Conservation (phyloP, 2,888 invertebrate genomes). For the Achlya flavicornis region DNA sequence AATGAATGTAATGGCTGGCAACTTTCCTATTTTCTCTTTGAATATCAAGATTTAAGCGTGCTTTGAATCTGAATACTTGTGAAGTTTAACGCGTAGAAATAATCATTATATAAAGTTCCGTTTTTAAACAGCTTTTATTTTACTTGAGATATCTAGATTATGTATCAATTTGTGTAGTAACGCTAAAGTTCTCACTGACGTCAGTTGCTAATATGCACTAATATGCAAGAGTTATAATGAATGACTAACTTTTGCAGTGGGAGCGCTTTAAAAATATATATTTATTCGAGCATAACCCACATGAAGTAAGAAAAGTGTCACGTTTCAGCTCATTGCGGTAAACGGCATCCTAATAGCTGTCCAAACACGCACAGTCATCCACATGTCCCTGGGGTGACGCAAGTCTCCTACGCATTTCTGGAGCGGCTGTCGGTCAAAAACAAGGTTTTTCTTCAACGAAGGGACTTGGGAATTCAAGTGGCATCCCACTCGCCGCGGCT, state of each 20-base stretch:
- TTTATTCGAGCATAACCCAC: conserved; percentile 17
- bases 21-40: neutral
- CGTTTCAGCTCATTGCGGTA: conserved; percentile 24
- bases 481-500: conserved; percentile 29
- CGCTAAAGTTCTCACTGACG: neutral
- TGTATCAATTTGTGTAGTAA: neutral
- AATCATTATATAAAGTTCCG: neutral
- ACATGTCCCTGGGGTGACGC: conserved; percentile 34
- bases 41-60: neutral
- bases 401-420: conserved; percentile 42
- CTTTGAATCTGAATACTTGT: neutral
- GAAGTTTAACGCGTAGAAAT: neutral
- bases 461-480: conserved; percentile 42
- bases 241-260: neutral
- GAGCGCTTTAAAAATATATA: neutral
- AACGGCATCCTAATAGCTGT: conserved; percentile 32
- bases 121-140: neutral
- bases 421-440: conserved; percentile 37
- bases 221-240: neutral
- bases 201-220: neutral
- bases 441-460: conserved; percentile 25
- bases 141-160: neutral
- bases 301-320: conserved; percentile 30
- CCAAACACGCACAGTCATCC: conserved; percentile 31
- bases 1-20: neutral